Conservation (phyloP, 1,140 invertebrate genomes). For the Brachionus koreanus region DNA sequence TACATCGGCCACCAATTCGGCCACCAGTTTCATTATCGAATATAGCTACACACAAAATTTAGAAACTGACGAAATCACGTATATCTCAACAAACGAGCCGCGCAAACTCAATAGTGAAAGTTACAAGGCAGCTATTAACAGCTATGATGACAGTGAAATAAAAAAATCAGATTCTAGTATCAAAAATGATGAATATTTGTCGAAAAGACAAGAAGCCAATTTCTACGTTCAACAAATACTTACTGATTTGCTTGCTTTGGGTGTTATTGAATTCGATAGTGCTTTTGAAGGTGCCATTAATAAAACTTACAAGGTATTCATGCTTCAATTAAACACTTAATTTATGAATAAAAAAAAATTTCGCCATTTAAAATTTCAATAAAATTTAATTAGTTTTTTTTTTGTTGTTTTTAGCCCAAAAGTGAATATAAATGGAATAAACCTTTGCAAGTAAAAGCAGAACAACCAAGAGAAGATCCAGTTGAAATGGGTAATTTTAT, state of each 20-base stretch:
- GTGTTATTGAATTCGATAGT: constrained; percentile 41
- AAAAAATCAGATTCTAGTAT: neutral
- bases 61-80: neutral
- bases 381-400: neutral
- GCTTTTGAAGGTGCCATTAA: constrained; percentile 39
- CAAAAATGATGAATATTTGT: constrained; percentile 19
- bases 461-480: neutral
- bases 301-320: constrained; percentile 30
- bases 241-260: constrained; percentile 33
- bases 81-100: neutral
- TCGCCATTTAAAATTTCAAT: neutral
- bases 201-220: constrained; percentile 36
- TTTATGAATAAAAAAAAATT: neutral
- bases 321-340: neutral
- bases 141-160: neutral
- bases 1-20: constrained; percentile 16
- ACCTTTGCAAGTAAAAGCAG: neutral
- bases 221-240: constrained; percentile 38
- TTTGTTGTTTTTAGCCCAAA: constrained; percentile 25
- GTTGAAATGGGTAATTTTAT: constrained; percentile 5
- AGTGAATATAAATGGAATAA: constrained; percentile 16
- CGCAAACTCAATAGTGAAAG: constrained; percentile 11
- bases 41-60: constrained; percentile 18
- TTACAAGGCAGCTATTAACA: constrained; percentile 31
- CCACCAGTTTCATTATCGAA: constrained; percentile 19